phyloP scores from a whole-genome alignment of 2,888 invertebrate species.

The Carcina quercana region DNA sequence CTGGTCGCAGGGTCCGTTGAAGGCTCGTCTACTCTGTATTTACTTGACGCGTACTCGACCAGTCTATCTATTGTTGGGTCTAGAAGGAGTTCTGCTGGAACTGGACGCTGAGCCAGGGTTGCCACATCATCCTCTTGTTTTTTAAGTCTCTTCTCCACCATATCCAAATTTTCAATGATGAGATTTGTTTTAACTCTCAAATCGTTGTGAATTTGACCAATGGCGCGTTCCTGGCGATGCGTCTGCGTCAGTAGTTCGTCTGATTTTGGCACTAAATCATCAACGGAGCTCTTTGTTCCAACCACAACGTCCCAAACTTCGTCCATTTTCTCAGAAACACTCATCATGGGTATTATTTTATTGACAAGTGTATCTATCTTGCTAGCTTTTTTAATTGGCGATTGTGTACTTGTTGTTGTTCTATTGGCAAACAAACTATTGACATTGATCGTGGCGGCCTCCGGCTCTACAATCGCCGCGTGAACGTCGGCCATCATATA shows the following conservation, averaged over 20 bases:
- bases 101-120: constrained; percentile 82
- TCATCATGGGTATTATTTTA: constrained; percentile 89
- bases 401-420: constrained; percentile 74
- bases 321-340: constrained; percentile 92
- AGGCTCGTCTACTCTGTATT: constrained; percentile 70
- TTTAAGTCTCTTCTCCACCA: constrained; percentile 87
- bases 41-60: constrained; percentile 84
- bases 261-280: constrained; percentile 89
- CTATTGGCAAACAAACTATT: constrained; percentile 68
- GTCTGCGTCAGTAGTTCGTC: constrained; percentile 90
- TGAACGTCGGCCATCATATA: constrained; percentile 88
- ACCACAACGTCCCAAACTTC: constrained; percentile 94
- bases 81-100: constrained; percentile 81
- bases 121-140: constrained; percentile 91
- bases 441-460: constrained; percentile 68
- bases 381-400: constrained; percentile 77
- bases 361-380: constrained; percentile 88
- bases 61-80: constrained; percentile 85
- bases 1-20: constrained; percentile 52
- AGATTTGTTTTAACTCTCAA: constrained; percentile 87
- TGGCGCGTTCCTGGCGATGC: constrained; percentile 89
- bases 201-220: constrained; percentile 89
- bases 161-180: constrained; percentile 90
- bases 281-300: constrained; percentile 90
- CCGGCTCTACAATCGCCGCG: constrained; percentile 86